These are phyloP conservation scores for Chauna torquata DNA, from an alignment of 2,113 vertebrate genomes.

Conservation along the genomic window DNA sequence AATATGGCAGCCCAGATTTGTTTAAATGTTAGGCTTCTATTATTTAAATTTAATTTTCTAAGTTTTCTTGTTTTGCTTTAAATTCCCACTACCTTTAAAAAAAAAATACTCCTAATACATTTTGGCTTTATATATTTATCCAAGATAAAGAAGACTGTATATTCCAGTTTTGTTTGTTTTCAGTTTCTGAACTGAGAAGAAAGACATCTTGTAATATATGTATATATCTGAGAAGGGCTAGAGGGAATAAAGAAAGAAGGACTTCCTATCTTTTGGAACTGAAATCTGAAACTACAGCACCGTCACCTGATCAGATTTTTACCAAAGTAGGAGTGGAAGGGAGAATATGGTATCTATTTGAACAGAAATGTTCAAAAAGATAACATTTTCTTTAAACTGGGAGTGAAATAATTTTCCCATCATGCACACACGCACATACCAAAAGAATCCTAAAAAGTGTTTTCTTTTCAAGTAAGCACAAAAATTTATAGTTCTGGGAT, in stretches of 20 bases:
- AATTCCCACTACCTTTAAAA: not conserved
- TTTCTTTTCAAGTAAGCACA: not conserved
- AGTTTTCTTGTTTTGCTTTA: not conserved
- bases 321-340: not conserved
- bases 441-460: not conserved
- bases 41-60: not conserved
- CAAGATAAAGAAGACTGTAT: not conserved
- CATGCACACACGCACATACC: rapidly evolving
- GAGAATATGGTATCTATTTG: not conserved
- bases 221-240: not conserved
- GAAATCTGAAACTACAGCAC: not conserved
- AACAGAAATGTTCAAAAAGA: not conserved
- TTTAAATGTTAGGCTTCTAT: not conserved
- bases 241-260: not conserved
- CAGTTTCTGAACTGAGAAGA: not conserved
- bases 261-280: not conserved
- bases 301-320: not conserved
- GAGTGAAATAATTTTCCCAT: not conserved
- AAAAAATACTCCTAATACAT: not conserved
- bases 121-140: not conserved
- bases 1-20: not conserved
- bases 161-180: not conserved
- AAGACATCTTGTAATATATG: not conserved
- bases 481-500: not conserved
- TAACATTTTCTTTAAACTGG: not conserved